Conservation (phyloP, 2,113 vertebrate genomes). For the Pholis gunnellus region DNA sequence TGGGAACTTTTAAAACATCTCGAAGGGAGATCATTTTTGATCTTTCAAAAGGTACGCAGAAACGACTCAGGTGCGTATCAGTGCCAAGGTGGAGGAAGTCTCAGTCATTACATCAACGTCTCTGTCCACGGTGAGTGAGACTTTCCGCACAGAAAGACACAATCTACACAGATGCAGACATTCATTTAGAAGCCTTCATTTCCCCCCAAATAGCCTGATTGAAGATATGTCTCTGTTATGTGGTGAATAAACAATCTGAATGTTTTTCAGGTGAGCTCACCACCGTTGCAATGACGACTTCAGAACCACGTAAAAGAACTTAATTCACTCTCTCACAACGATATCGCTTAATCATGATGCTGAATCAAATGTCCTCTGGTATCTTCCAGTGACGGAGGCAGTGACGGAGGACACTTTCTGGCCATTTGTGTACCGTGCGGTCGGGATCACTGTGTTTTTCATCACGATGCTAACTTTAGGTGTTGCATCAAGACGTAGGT, state of each 20-base stretch:
- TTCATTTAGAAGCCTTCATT: too few relatives aligned
- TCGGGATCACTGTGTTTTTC: neutral
- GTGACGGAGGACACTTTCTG: neutral
- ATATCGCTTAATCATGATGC: neutral
- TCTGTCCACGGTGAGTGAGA: slow-evolving; percentile 64
- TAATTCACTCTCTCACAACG: neutral
- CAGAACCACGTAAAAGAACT: slow-evolving; percentile 35
- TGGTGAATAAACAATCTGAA: neutral
- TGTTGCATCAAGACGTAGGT: accelerated
- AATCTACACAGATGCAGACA: neutral
- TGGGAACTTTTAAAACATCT: accelerated
- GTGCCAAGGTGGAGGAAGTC: accelerated
- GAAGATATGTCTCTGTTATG: neutral
- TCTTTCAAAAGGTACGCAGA: slow-evolving; percentile 35
- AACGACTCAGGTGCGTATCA: slow-evolving; percentile 68
- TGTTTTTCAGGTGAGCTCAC: slow-evolving; percentile 33
- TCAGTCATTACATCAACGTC: slow-evolving; percentile 57
- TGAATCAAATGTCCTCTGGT: neutral
- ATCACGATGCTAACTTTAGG: neutral
- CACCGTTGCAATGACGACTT: neutral
- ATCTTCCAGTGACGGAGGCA: neutral
- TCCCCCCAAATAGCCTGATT: too few relatives aligned
- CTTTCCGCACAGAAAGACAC: slow-evolving; percentile 23
- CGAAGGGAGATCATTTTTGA: slow-evolving; percentile 2
- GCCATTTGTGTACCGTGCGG: neutral